Base-by-base conservation (phyloP, 2,888 invertebrate genomes). In the Machimus rusticus region DNA sequence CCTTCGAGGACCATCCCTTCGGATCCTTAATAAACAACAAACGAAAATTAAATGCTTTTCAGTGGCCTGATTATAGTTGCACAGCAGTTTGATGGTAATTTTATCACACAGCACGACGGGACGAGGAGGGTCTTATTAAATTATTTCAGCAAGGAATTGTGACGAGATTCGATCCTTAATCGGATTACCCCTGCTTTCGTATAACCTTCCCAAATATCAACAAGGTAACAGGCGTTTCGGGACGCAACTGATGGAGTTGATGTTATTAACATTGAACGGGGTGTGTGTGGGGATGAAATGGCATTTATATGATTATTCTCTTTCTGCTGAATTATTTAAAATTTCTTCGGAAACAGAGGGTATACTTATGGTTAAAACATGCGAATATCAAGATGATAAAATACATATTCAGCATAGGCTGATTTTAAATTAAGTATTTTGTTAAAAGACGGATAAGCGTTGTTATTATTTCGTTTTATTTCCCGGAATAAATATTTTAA, bases 41-140 rank as follows among this genome's bases (percentile, higher is more conserved):
- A 82, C 82, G 82, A 82, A 82, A 82, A 82, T 82, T 82, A 82
- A 82, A 82, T 82, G 82, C 82, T 82, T 82, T 82, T 82, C 82
- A 82, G 82, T 82, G 82, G 82, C 82, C 37, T 66, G 57, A 82
- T 82, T 82, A 82, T 82, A 82, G 82, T 82, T 82, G 82, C 82
- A 82, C 55, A 66, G 66, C 82, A 82, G 82, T 82, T 82, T 82
- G 57, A 82, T 82, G 82, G 57, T 82, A 51, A 37, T 34, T 46
- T 51, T 51, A 43, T 46, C 23, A 28, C 51, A 76, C 39, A 76
- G 19, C n/a, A n/a, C n/a, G 34, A 51, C 28, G 57, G 82, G 82
- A 19, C 12, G 82, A 5, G 14, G 6, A 43, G 39, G 34, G 34
- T 66, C 37, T 23, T 55, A 82, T 82, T 82, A 82, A 82, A 82